Conservation (phyloP, 1,140 invertebrate genomes). For the Hylaeus anthracinus region DNA sequence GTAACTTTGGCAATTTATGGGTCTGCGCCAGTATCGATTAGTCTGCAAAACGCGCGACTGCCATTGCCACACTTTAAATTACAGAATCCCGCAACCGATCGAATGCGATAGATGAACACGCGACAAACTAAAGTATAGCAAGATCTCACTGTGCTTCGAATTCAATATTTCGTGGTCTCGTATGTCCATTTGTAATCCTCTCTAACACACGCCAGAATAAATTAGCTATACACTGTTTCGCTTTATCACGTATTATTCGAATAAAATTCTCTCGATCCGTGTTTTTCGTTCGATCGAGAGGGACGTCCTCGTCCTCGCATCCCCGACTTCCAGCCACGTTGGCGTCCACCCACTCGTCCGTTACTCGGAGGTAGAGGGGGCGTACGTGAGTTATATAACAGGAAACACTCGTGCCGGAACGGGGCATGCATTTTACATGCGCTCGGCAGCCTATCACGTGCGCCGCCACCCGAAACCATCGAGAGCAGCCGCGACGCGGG, state of each 20-base stretch:
- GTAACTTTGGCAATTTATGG: conserved; percentile 63
- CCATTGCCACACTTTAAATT: conserved; percentile 52
- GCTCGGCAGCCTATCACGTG: conserved; percentile 13
- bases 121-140: too few relatives aligned
- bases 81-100: conserved; percentile 32
- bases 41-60: conserved; percentile 56
- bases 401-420: conserved; percentile 53
- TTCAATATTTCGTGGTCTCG: too few relatives aligned
- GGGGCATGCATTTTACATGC: conserved; percentile 67
- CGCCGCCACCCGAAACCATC: conserved; percentile 1
- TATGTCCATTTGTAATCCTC: too few relatives aligned
- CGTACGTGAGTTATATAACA: conserved; percentile 53
- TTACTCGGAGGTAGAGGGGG: conserved; percentile 5
- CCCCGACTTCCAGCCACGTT: neutral
- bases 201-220: too few relatives aligned
- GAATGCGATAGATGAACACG: neutral
- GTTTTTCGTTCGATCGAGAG: neutral
- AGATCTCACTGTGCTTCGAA: too few relatives aligned
- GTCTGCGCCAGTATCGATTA: conserved; percentile 63
- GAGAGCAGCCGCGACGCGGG: neutral
- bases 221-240: too few relatives aligned
- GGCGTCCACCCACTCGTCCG: neutral
- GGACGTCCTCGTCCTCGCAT: neutral
- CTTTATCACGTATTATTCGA: too few relatives aligned
- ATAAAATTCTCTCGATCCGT: too few relatives aligned